Conservation (phyloP, 2,888 invertebrate species). For the Aphodius sticticus region DNA sequence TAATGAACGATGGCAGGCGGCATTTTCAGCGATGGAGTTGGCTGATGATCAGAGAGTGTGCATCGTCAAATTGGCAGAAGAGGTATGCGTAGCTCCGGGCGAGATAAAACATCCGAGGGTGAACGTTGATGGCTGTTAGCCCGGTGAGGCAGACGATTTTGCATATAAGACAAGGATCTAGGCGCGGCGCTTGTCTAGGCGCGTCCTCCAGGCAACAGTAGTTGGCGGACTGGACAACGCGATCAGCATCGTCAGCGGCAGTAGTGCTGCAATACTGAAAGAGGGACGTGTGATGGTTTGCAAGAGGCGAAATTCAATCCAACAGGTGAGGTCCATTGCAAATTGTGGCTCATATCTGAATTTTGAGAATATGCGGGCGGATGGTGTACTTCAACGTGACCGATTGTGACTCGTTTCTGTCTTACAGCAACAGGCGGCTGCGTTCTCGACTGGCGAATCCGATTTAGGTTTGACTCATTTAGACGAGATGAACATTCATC, state of each 20-base stretch:
- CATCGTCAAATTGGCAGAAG: conserved; percentile 11
- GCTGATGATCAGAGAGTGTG: not conserved
- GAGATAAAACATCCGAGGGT: not conserved
- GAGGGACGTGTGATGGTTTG: not conserved
- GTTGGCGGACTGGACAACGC: not conserved
- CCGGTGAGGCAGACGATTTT: not conserved
- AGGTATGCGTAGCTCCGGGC: not conserved
- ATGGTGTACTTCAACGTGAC: not conserved
- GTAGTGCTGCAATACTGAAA: not conserved
- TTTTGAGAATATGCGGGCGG: not conserved
- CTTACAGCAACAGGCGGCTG: not conserved
- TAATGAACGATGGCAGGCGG: conserved; percentile 16
- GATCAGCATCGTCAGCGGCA: not conserved
- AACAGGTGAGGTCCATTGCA: not conserved
- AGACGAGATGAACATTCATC: conserved; percentile 35
- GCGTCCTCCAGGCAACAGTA: not conserved
- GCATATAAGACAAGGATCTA: not conserved
- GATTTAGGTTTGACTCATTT: conserved; percentile 29
- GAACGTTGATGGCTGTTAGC: not conserved
- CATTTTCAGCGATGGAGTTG: conserved; percentile 14
- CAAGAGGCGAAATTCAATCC: not conserved
- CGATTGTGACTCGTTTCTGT: not conserved
- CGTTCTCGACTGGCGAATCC: conserved; percentile 25
- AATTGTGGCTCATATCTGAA: not conserved
- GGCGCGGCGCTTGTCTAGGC: not conserved